Evolutionary conservation across 1,140 invertebrate species (phyloP), one percentile per base, ranked within the genome.

Genomic region (Conus betulinus): DNA sequence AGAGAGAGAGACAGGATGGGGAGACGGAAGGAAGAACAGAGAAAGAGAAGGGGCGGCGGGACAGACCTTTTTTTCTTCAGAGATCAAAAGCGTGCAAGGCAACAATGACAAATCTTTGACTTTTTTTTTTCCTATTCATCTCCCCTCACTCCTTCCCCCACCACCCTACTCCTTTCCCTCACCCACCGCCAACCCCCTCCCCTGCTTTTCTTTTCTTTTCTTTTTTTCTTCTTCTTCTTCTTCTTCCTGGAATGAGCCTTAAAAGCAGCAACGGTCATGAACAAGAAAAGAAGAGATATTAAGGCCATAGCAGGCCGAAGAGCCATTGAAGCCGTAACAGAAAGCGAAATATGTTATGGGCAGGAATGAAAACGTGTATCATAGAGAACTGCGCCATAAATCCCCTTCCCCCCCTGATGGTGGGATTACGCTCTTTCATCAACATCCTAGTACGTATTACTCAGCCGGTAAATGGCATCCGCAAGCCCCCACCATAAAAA

Each of bases 291-390:
- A 71, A 13, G 15, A 71, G 67, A 11, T 71, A 71, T 71, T 71
- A n/a, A 20, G 67, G 23, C 67, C 39, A 39, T 39, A 39, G 39
- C 39, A 39, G 39, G 39, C 39, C 39, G 67, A 71, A 13, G 15
- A 71, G 67, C 67, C 20, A 71, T 71, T 71, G 20, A 20, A 20
- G 23, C 67, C 67, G 23, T 81, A 52, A 81, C 13, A 53, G 39
- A 81, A 20, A 53, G 79, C 51, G 51, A 13, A 81, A 81, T 81
- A 81, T 81, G 79, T 51, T 39, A 74, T 23, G 76, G 25, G 79
- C 10, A 27, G 25, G 76, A 78, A 78, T 39, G 27, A 78, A 23
- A 78, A 78, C 27, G 27, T 78, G 13, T 27, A 25, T n/a, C 20
- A 25, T 23, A 39, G 76, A 6, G 76, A 51, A 51, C 39, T 15